These are phyloP conservation scores for Acropora tenuis DNA, from an alignment of 64 coral and sea anemone genomes.

Conservation along the genomic window DNA sequence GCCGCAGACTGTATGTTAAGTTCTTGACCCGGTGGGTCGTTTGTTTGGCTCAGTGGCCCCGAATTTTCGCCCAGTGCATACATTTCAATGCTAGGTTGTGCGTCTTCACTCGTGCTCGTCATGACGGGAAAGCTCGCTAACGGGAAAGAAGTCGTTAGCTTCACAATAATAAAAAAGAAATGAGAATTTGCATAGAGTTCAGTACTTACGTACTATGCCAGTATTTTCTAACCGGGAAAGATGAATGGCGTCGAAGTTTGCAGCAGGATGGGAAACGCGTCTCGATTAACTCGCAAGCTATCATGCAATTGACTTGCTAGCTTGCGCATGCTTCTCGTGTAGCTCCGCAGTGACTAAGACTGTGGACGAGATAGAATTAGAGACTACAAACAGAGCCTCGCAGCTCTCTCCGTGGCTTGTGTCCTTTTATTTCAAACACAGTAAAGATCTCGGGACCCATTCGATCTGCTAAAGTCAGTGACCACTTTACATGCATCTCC, in stretches of 20 bases:
- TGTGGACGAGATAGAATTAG: too few species aligned
- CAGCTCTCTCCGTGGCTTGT: too few species aligned
- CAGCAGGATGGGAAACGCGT: not conserved
- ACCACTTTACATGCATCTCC: too few species aligned
- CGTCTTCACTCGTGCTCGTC: not conserved
- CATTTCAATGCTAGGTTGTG: not conserved
- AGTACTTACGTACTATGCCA: not conserved
- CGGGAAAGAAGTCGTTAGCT: not conserved
- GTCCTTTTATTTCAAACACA: too few species aligned
- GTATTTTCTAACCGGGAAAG: too few species aligned
- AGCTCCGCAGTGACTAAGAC: too few species aligned
- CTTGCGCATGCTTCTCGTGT: not conserved
- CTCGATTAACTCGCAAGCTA: conserved; percentile 13
- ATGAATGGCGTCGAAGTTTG: not conserved
- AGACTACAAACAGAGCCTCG: too few species aligned
- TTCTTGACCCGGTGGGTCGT: conserved; percentile 39
- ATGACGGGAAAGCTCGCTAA: not conserved
- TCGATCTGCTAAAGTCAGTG: too few species aligned
- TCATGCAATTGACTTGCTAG: conserved; percentile 20
- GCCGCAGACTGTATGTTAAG: not conserved
- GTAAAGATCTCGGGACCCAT: too few species aligned
- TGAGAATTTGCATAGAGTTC: not conserved
- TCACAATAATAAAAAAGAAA: not conserved
- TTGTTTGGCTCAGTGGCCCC: not conserved
- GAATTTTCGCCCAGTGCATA: conserved; percentile 20